phyloP scores from a whole-genome alignment of 2,113 vertebrate genomes.

The mouse (Mus musculus) region GRCm39 chr14:77110501-77111000 shows the following conservation, averaged over 20 bases:
- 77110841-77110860: not conserved
- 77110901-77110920: not conserved
- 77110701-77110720: too few species aligned
- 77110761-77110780: not conserved
- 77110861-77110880: not conserved
- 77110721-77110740: too few species aligned
- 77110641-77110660: too few species aligned
- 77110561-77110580: not conserved
- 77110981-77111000: not conserved
- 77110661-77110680: too few species aligned
- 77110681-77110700: too few species aligned
- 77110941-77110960: not conserved
- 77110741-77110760: not conserved
- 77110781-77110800: not conserved
- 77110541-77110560: too few species aligned
- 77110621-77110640: too few species aligned
- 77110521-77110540: not conserved
- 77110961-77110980: not conserved
- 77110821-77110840: not conserved
- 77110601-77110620: not conserved
- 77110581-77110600: not conserved
- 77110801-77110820: not conserved
- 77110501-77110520: not conserved
- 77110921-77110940: not conserved
- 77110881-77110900: fast-evolving